Evolutionary conservation across 1,140 invertebrate species (phyloP).

Genomic region (Daktulosphaira vitifoliae): DNA sequence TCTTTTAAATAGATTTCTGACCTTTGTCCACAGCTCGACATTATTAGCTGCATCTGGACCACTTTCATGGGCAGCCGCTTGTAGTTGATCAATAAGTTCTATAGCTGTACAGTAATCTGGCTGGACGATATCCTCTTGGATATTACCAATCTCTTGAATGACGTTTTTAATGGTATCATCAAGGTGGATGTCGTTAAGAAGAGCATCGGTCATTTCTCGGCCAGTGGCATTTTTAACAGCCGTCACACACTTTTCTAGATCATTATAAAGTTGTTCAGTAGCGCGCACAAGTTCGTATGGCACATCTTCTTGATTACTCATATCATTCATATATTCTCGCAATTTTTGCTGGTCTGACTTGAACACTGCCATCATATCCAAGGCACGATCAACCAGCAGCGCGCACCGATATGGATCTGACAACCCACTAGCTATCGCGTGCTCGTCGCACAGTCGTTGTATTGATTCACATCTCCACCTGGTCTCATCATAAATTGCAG

Average conservation of each 20-base stretch:
- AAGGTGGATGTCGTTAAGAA: background rate
- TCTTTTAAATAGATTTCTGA: background rate
- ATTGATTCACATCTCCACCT: background rate
- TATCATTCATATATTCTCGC: background rate
- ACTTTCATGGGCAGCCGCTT: background rate
- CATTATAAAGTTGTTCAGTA: background rate
- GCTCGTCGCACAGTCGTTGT: slow-evolving; percentile 5
- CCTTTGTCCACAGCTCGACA: background rate
- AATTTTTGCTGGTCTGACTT: background rate
- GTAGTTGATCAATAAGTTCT: background rate
- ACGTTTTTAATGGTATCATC: background rate
- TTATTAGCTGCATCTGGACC: background rate
- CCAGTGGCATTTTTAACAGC: background rate
- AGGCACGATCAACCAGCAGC: background rate
- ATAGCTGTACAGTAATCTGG: background rate
- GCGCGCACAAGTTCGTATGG: background rate
- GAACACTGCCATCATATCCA: background rate
- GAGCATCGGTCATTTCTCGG: background rate
- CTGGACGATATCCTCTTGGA: background rate
- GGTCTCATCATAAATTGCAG: background rate
- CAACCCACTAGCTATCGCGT: background rate
- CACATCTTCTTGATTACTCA: background rate
- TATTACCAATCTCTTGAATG: background rate
- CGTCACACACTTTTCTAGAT: background rate
- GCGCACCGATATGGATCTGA: too few species aligned